A percentile compares a stretch with the other conserved stretches of the same genome.
Conservation (phyloP, 2,113 vertebrate genomes). For the Odocoileus hemionus region DNA sequence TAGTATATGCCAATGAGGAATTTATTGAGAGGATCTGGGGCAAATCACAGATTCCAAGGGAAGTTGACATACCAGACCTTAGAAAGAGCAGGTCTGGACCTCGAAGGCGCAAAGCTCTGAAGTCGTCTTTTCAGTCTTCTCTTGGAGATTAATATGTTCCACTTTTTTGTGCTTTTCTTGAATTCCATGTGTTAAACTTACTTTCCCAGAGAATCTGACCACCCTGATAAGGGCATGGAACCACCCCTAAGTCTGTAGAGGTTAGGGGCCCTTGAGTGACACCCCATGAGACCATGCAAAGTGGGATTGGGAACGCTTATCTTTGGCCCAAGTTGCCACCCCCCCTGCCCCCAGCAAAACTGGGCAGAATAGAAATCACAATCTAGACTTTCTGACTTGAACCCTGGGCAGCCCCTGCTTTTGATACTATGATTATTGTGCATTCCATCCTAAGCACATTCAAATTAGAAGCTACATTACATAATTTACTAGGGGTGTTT, state of each 20-base stretch:
- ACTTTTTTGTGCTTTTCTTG: not conserved
- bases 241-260: not conserved
- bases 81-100: not conserved
- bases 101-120: not conserved
- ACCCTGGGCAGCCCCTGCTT: not conserved
- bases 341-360: not conserved
- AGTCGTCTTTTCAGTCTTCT: not conserved
- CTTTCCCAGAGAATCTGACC: not conserved
- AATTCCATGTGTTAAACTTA: not conserved
- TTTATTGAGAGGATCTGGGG: not conserved
- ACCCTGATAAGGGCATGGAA: no score
- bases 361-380: not conserved
- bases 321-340: not conserved
- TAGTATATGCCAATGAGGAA: not conserved
- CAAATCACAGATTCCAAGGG: not conserved
- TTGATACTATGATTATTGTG: not conserved
- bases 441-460: slow-evolving; percentile 9
- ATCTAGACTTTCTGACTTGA: not conserved
- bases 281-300: not conserved
- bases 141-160: not conserved
- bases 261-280: not conserved
- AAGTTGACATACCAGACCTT: not conserved
- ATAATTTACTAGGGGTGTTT: slow-evolving; percentile 18
- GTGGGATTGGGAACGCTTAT: not conserved
- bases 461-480: not conserved